Conservation (phyloP, 2,888 invertebrate genomes). For the Pyrrhosoma nymphula region DNA sequence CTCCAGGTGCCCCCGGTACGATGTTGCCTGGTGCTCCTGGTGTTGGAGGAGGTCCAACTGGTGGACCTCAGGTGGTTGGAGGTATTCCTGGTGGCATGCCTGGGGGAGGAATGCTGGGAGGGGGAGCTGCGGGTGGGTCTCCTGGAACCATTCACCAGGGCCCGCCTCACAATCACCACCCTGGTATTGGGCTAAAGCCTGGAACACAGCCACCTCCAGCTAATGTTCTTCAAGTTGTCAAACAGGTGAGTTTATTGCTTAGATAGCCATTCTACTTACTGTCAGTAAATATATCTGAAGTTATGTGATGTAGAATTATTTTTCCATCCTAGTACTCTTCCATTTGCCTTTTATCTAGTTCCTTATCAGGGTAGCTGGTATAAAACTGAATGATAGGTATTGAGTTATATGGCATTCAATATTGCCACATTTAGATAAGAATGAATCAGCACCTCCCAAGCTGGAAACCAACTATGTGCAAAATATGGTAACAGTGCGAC, state of each 20-base stretch:
- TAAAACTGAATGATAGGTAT: too few species aligned
- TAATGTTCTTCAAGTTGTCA: conserved; percentile 90
- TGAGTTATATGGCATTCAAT: too few species aligned
- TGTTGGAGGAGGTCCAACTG: conserved; percentile 75
- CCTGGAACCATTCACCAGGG: conserved; percentile 78
- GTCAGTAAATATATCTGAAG: not conserved
- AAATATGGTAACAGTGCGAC: too few species aligned
- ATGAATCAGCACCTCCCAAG: too few species aligned
- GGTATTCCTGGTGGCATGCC: conserved; percentile 26
- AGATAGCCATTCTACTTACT: not conserved
- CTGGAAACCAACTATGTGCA: too few species aligned
- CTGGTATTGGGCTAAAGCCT: conserved; percentile 83
- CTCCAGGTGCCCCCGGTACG: conserved; percentile 74
- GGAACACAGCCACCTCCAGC: conserved; percentile 87
- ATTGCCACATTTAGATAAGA: too few species aligned
- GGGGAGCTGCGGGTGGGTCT: conserved; percentile 79
- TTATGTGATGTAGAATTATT: not conserved
- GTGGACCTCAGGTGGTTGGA: conserved; percentile 42
- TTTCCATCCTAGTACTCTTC: not conserved
- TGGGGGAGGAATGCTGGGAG: conserved; percentile 74
- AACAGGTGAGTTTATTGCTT: conserved; percentile 80
- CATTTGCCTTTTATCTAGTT: too few species aligned
- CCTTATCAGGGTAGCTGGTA: too few species aligned
- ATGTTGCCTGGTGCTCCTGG: conserved; percentile 77
- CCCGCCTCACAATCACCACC: conserved; percentile 80